Conservation (phyloP, 2,888 invertebrate genomes). For the Ophion costatus region DNA sequence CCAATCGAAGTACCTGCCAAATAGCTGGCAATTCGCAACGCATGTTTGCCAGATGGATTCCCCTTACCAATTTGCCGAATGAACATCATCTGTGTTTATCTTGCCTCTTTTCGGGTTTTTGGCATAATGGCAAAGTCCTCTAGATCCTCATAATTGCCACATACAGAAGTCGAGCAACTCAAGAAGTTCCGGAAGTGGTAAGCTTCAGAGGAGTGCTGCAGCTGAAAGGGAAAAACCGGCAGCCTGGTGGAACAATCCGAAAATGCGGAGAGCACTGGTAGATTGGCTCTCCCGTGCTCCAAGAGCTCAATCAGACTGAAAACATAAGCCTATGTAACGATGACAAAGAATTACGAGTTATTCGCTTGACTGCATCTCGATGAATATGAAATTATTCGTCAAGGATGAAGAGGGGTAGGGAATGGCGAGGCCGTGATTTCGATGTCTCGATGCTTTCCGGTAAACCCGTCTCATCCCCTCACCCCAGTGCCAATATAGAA, state of each 20-base stretch:
- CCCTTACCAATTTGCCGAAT: background rate
- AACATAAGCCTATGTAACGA: constrained; percentile 53
- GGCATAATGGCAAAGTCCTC: background rate
- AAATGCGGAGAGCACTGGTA: background rate
- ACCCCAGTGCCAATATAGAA: constrained; percentile 38
- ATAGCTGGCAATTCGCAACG: background rate
- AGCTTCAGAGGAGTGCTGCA: background rate
- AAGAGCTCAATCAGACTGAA: constrained; percentile 18
- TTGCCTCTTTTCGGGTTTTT: background rate
- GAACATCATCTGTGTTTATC: background rate
- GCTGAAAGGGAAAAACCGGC: background rate
- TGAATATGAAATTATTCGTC: constrained; percentile 82
- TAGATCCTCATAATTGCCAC: background rate
- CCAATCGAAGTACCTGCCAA: no score
- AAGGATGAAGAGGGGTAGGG: constrained; percentile 54
- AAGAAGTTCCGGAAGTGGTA: background rate
- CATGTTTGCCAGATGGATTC: background rate
- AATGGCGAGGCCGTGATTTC: constrained; percentile 19
- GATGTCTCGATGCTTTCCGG: background rate
- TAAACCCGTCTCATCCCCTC: background rate
- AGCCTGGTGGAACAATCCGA: background rate
- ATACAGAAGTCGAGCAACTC: background rate
- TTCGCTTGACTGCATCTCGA: constrained; percentile 79
- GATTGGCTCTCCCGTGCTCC: background rate
- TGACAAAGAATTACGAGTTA: constrained; percentile 82